These are phyloP conservation scores for Atethmia centrago DNA, from an alignment of 2,888 invertebrate genomes.

Conservation along the genomic window DNA sequence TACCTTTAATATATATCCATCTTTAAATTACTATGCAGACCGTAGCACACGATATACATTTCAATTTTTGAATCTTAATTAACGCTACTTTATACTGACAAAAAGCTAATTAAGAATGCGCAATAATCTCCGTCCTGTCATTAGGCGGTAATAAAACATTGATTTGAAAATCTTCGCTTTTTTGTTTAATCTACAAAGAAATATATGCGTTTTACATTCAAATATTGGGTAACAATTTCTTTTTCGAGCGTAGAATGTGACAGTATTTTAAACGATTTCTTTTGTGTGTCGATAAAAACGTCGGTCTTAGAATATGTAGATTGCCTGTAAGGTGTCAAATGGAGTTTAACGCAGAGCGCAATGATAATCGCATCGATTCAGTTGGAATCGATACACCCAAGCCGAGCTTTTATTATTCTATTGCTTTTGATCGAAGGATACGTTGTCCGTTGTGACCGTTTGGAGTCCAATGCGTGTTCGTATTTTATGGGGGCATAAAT, in stretches of 20 bases:
- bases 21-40: constrained; percentile 60
- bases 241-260: constrained; percentile 56
- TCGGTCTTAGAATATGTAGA: constrained; percentile 47
- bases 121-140: constrained; percentile 64
- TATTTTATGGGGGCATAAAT: constrained; percentile 88
- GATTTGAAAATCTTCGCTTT: constrained; percentile 54
- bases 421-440: constrained; percentile 83
- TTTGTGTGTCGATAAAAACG: constrained; percentile 62
- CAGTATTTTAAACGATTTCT: constrained; percentile 57
- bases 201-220: constrained; percentile 53
- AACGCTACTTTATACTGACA: constrained; percentile 59
- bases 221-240: constrained; percentile 57
- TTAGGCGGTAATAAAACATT: constrained; percentile 60
- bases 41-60: constrained; percentile 47
- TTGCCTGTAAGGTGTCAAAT: constrained; percentile 61
- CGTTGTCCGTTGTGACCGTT: constrained; percentile 71
- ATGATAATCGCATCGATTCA: constrained; percentile 64
- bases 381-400: constrained; percentile 61
- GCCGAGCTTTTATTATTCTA: constrained; percentile 77
- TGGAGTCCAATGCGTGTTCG: constrained; percentile 79
- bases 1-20: constrained; percentile 63
- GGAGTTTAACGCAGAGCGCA: constrained; percentile 52
- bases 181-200: constrained; percentile 51
- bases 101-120: constrained; percentile 65
- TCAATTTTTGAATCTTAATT: constrained; percentile 63